Evolutionary conservation across 2,113 vertebrate species (phyloP).

Genomic region (Theristicus caerulescens): DNA sequence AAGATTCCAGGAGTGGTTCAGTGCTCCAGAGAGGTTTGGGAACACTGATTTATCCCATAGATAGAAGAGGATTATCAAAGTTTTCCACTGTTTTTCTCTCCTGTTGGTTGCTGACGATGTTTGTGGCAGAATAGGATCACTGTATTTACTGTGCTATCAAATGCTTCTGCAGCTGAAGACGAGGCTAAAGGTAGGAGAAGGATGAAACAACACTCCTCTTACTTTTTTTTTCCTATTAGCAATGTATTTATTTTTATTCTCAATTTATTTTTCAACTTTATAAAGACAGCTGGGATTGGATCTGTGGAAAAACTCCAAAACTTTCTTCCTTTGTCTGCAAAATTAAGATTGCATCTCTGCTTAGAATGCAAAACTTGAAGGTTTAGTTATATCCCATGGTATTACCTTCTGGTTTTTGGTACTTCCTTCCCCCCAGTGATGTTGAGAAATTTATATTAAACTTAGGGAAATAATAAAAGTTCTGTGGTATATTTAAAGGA

Average conservation of each 20-base stretch:
- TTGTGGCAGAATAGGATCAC: constrained; percentile 31
- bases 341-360: neutral
- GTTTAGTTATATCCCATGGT: neutral
- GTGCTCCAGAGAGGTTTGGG: neutral
- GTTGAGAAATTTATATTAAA: neutral
- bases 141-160: neutral
- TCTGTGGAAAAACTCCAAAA: neutral
- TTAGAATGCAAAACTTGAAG: neutral
- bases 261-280: neutral
- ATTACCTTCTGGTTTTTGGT: neutral
- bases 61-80: constrained; percentile 26
- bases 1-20: neutral
- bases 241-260: neutral
- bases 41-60: constrained; percentile 1
- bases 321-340: neutral
- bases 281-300: neutral
- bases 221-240: neutral
- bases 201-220: neutral
- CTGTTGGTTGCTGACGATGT: neutral
- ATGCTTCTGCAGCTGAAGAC: neutral
- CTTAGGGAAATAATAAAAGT: neutral
- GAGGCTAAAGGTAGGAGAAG: neutral
- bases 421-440: neutral
- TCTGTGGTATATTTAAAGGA: neutral
- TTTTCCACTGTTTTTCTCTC: neutral